phyloP scores from a whole-genome alignment of 2,888 invertebrate species.

The Tinea trinotella region DNA sequence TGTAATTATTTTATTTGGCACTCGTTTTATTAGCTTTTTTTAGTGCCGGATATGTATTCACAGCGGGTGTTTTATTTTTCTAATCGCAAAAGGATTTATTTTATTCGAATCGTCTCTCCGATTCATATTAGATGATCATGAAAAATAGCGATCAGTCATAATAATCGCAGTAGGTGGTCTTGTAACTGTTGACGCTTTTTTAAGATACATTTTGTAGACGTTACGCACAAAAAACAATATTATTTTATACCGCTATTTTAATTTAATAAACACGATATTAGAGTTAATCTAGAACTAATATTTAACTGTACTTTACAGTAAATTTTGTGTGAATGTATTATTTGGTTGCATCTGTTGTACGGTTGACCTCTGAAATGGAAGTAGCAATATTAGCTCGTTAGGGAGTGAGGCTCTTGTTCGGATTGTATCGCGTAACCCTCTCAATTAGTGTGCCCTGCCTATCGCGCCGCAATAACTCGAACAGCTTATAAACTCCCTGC shows the following conservation, averaged over 20 bases:
- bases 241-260: not conserved
- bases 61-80: not conserved
- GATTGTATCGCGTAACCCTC: slow-evolving; percentile 48
- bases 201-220: not conserved
- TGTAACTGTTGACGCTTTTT: not conserved
- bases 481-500: slow-evolving; percentile 34
- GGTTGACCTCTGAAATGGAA: not conserved
- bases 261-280: not conserved
- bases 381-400: slow-evolving; percentile 43
- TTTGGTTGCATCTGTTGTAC: not conserved
- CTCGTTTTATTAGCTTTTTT: not conserved
- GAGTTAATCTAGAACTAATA: not conserved
- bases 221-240: not conserved
- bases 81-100: not conserved
- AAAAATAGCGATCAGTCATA: not conserved
- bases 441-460: slow-evolving; percentile 52
- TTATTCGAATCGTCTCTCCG: not conserved
- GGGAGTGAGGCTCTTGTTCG: slow-evolving; percentile 40
- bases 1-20: slow-evolving; percentile 1
- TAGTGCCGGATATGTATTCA: not conserved
- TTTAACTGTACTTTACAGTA: not conserved
- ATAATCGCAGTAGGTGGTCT: slow-evolving; percentile 1
- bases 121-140: not conserved
- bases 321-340: not conserved
- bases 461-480: slow-evolving; percentile 45